Conservation (phyloP, 2,113 vertebrate genomes). For the Antennarius striatus region DNA sequence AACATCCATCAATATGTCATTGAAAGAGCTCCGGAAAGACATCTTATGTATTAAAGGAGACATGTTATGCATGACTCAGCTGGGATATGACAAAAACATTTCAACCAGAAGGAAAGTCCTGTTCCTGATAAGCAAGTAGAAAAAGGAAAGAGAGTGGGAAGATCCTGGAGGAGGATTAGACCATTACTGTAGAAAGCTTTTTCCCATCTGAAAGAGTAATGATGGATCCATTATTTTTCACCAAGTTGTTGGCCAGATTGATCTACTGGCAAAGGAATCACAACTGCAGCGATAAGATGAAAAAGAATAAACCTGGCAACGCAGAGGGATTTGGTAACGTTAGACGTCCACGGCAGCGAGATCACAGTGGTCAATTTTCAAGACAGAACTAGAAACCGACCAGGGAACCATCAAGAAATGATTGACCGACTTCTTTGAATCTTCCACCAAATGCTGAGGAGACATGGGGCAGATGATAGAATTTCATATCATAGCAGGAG, state of each 20-base stretch:
- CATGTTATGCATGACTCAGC: too few species aligned
- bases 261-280: constrained; percentile 13
- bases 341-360: constrained; percentile 9
- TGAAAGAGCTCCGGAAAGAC: too few species aligned
- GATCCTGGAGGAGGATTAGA: too few species aligned
- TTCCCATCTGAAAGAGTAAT: too few species aligned
- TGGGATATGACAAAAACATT: too few species aligned
- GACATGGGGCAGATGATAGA: constrained; percentile 16
- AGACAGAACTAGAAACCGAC: constrained; percentile 14
- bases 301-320: neutral
- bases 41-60: too few species aligned
- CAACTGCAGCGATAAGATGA: constrained; percentile 9
- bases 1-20: too few species aligned
- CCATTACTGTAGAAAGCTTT: too few species aligned
- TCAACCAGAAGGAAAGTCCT: too few species aligned
- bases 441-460: constrained; percentile 40
- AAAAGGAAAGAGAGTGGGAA: too few species aligned
- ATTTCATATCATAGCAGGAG: constrained; percentile 31
- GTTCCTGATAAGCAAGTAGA: too few species aligned
- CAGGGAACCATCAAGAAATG: constrained; percentile 27
- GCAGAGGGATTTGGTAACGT: constrained; percentile 1
- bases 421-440: constrained; percentile 29
- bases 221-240: too few species aligned
- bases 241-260: constrained; percentile 14
- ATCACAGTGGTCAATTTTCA: neutral